phyloP scores from a whole-genome alignment of 1,140 invertebrate genomes.

The Glossosoma conforme region DNA sequence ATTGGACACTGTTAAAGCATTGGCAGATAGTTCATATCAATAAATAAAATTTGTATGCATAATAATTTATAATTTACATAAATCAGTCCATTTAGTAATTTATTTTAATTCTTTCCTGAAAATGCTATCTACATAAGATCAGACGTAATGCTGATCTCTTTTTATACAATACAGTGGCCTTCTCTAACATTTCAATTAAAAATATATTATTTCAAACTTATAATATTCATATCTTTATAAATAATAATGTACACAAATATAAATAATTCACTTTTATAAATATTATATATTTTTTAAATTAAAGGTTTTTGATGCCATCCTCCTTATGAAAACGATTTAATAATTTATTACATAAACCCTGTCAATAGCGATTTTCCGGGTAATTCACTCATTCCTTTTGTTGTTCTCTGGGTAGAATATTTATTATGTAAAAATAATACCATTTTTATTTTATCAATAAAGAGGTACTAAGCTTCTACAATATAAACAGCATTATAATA shows the following conservation, averaged over 20 bases:
- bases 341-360: no score
- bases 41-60: slow-evolving; percentile 27
- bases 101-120: slow-evolving; percentile 29
- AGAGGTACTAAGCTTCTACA: no score
- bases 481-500: no score
- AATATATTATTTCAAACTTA: neutral
- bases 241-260: slow-evolving; percentile 1
- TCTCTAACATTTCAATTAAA: slow-evolving; percentile 13
- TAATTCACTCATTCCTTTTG: no score
- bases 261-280: no score
- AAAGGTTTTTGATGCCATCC: no score
- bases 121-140: slow-evolving; percentile 31
- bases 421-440: no score
- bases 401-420: no score
- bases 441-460: no score
- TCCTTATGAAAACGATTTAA: no score
- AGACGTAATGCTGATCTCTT: slow-evolving; percentile 17
- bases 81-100: slow-evolving; percentile 32
- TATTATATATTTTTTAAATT: slow-evolving; percentile 11
- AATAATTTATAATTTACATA: slow-evolving; percentile 31
- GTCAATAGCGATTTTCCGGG: no score
- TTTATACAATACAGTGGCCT: slow-evolving; percentile 29
- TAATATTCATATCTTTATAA: neutral
- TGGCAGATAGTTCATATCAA: slow-evolving; percentile 29
- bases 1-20: slow-evolving; percentile 29